These are phyloP conservation scores for Tiliacea citrago DNA, from an alignment of 2,888 invertebrate genomes.

Conservation along the genomic window DNA sequence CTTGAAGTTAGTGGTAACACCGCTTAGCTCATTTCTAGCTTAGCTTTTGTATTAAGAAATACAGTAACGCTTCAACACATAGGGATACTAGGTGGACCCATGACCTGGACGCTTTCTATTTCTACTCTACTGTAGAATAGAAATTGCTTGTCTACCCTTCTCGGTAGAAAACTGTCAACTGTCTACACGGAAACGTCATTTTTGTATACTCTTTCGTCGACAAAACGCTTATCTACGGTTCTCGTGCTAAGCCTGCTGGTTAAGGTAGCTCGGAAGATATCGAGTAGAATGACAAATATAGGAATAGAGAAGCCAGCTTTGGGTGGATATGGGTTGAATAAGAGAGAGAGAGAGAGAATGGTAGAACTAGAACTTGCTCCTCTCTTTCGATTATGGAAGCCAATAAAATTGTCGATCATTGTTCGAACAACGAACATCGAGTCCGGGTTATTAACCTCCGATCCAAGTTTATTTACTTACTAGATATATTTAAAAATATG, in stretches of 20 bases:
- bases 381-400: neutral
- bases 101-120: too few relatives aligned
- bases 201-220: too few relatives aligned
- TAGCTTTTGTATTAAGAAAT: neutral
- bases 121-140: too few relatives aligned
- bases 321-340: neutral
- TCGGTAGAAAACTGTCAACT: too few relatives aligned
- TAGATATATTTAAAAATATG: neutral
- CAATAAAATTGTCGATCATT: neutral
- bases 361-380: neutral
- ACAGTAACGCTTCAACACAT: neutral
- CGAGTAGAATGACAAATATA: neutral
- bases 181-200: too few relatives aligned
- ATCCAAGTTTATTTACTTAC: neutral
- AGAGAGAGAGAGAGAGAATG: neutral
- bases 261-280: neutral
- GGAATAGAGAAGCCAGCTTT: neutral
- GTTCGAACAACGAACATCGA: neutral
- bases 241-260: too few relatives aligned
- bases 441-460: neutral
- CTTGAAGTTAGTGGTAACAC: constrained; percentile 13
- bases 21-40: neutral
- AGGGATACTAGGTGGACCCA: neutral
- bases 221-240: too few relatives aligned
- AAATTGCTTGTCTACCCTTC: too few relatives aligned